phyloP scores from a whole-genome alignment of 2,888 invertebrate genomes.

The Hypercompe scribonia region DNA sequence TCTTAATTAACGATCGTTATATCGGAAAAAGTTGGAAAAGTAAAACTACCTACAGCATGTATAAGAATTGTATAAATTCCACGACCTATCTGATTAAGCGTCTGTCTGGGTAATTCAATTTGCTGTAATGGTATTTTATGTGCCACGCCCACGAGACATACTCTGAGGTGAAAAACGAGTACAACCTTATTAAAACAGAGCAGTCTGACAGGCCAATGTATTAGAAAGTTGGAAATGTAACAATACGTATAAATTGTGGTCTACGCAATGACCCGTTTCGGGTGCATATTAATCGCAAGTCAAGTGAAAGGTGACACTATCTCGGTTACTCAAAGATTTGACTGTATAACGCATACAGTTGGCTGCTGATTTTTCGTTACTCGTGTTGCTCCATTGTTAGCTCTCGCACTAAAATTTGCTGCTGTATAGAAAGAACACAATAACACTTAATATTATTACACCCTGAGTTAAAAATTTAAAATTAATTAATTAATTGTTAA shows the following conservation, averaged over 20 bases:
- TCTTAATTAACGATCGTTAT: neutral
- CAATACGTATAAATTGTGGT: constrained; percentile 22
- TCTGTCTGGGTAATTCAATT: constrained; percentile 2
- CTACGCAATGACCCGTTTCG: constrained; percentile 22
- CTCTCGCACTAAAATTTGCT: neutral
- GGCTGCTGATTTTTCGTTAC: constrained; percentile 4
- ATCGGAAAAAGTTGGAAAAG: neutral
- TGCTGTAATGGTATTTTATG: neutral
- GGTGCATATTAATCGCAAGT: constrained; percentile 67
- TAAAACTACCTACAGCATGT: neutral
- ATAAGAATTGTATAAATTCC: neutral
- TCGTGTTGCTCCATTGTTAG: neutral
- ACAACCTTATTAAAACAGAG: constrained; percentile 17
- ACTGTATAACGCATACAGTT: constrained; percentile 6
- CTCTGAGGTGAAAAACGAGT: constrained; percentile 11
- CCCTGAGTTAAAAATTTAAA: neutral
- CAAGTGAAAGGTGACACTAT: constrained; percentile 68
- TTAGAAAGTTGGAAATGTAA: constrained; percentile 24
- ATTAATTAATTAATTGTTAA: neutral
- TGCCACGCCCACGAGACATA: constrained; percentile 9
- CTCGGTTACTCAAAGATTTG: constrained; percentile 52
- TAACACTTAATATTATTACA: neutral
- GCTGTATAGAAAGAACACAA: neutral
- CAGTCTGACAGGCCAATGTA: constrained; percentile 14
- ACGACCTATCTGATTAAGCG: neutral